A percentile compares a stretch with the other conserved stretches of the same genome.
Conservation (phyloP, 2,888 invertebrate species). For the Pegoplata infirma region DNA sequence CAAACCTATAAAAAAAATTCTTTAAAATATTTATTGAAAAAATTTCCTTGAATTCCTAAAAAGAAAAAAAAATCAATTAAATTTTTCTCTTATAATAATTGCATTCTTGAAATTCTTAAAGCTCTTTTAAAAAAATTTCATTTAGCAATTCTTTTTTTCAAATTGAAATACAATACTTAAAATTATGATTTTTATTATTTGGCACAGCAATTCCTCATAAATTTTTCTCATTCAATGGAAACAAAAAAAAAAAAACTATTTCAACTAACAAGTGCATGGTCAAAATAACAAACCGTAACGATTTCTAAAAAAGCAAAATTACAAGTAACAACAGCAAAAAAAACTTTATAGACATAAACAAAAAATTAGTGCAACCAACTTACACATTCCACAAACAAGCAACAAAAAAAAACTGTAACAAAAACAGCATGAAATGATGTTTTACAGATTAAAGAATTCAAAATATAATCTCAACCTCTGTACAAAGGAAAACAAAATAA, state of each 20-base stretch:
- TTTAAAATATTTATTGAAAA: no score
- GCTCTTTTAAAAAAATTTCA: not conserved
- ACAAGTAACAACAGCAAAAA: no score
- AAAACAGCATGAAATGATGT: conserved; percentile 42
- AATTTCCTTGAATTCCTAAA: no score
- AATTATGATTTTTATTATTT: not conserved
- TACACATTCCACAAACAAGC: conserved; percentile 21
- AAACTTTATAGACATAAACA: conserved; percentile 17
- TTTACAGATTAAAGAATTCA: conserved; percentile 19
- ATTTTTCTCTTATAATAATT: no score
- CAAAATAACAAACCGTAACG: conserved; percentile 61
- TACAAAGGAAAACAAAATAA: conserved; percentile 11
- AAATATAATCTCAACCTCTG: conserved; percentile 50
- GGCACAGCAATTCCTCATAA: conserved; percentile 11
- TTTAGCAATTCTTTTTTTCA: no score
- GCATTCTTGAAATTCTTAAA: not conserved
- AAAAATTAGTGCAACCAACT: conserved; percentile 51
- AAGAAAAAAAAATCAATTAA: no score
- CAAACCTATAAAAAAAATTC: no score
- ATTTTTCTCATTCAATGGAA: conserved; percentile 42
- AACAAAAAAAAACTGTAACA: conserved; percentile 34
- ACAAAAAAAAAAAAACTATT: no score
- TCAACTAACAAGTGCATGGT: conserved; percentile 62
- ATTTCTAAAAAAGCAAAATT: conserved; percentile 47
- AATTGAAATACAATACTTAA: not conserved